Evolutionary conservation across 1,140 invertebrate species (phyloP).

Genomic region (Drosophila seguyi): DNA sequence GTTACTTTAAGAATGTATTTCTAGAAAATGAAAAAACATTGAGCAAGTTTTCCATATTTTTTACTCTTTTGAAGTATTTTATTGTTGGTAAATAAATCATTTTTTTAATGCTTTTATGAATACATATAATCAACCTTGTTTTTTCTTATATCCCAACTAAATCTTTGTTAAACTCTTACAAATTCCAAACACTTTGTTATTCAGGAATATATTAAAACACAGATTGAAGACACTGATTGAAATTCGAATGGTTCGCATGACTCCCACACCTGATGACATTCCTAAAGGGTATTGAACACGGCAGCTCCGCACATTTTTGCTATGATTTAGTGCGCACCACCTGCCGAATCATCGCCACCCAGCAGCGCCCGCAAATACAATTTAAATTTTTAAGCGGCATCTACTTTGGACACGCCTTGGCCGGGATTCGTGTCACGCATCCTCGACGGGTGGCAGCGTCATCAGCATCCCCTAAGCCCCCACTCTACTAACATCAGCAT

Average conservation of each 20-base stretch:
- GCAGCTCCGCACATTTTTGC: conserved; percentile 43
- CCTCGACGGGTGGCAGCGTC: conserved; percentile 69
- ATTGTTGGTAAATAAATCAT: no score
- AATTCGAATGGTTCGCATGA: conserved; percentile 1
- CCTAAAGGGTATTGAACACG: conserved; percentile 32
- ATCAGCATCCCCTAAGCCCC: conserved; percentile 41
- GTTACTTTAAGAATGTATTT: neutral
- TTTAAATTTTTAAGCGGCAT: conserved; percentile 83
- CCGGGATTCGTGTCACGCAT: conserved; percentile 77
- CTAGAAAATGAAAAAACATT: no score
- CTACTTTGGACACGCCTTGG: conserved; percentile 68
- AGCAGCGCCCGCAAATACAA: conserved; percentile 73
- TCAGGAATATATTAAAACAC: neutral
- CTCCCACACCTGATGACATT: conserved; percentile 13
- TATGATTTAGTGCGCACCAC: conserved; percentile 77
- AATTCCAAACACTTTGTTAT: neutral
- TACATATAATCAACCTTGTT: neutral
- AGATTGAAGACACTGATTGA: conserved; percentile 8
- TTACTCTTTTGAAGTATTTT: no score
- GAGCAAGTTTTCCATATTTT: no score
- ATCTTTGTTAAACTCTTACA: neutral
- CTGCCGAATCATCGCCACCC: conserved; percentile 51
- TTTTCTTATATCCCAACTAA: neutral
- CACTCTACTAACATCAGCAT: conserved; percentile 49
- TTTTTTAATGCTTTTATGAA: no score